A percentile compares a stretch with the other conserved stretches of the same genome.
Evolutionary conservation across 2,113 vertebrate species (phyloP).

Genomic region (Poecile atricapillus): DNA sequence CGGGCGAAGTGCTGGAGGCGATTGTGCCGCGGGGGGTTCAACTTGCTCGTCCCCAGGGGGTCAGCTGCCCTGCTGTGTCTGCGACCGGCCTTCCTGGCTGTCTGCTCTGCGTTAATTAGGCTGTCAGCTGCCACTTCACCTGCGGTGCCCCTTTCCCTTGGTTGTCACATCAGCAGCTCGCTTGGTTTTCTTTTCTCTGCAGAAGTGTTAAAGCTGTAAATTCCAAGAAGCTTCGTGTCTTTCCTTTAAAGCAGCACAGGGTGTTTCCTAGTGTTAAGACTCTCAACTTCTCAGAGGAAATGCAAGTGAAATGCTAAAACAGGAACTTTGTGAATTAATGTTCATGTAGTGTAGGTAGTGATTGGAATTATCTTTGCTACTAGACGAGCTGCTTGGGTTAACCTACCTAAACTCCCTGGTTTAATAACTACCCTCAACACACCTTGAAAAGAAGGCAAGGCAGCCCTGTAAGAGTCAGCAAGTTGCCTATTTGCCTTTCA

Average conservation of each 20-base stretch:
- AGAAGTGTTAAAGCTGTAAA: not conserved
- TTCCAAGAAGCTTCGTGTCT: not conserved
- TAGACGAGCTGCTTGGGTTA: not conserved
- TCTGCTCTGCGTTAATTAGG: not conserved
- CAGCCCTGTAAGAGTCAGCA: not conserved
- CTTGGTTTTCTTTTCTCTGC: not conserved
- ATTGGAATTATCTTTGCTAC: not conserved
- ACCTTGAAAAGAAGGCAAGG: not conserved
- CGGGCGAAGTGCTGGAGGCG: accelerated
- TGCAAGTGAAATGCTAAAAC: not conserved
- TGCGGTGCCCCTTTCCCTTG: not conserved
- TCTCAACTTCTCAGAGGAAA: not conserved
- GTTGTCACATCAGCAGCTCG: accelerated
- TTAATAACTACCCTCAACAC: not conserved
- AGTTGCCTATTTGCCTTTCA: not conserved
- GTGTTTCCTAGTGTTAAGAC: not conserved
- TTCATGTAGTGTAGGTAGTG: not conserved
- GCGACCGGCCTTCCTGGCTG: not conserved
- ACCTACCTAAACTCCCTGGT: not conserved
- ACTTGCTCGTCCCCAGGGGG: not conserved
- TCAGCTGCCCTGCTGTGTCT: not conserved
- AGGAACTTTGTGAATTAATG: not conserved
- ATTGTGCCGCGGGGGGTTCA: not conserved
- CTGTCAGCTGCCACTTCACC: not conserved
- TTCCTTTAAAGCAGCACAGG: not conserved